phyloP scores from a whole-genome alignment of 2,113 vertebrate genomes.

The Barnardius zonarius region DNA sequence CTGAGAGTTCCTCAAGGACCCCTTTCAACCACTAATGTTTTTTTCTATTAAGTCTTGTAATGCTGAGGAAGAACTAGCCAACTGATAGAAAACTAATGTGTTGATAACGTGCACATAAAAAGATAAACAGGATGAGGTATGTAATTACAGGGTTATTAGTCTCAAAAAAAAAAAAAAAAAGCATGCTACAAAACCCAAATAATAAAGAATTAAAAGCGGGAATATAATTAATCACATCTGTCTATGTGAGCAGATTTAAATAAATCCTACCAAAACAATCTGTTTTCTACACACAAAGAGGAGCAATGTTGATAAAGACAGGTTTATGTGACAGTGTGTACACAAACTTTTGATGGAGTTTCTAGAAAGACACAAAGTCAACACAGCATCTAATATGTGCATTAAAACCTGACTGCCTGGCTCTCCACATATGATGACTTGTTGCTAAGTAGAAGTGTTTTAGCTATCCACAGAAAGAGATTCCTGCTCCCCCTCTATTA shows the following conservation, averaged over 20 bases:
- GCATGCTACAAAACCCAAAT: background rate
- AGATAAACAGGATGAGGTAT: constrained; percentile 12
- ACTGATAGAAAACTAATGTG: background rate
- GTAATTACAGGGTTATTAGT: background rate
- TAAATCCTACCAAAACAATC: background rate
- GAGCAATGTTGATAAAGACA: background rate
- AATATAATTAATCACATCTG: background rate
- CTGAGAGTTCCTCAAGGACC: background rate
- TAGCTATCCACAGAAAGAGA: background rate
- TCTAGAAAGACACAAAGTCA: background rate
- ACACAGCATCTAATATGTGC: background rate
- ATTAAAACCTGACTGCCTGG: background rate
- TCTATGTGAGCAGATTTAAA: background rate
- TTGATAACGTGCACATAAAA: background rate
- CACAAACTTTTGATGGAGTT: background rate
- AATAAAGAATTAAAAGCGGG: background rate
- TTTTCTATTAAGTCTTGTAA: background rate
- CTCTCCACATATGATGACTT: background rate
- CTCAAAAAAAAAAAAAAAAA: background rate
- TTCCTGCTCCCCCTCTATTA: background rate
- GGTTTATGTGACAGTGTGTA: background rate
- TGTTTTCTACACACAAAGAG: background rate
- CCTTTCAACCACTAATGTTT: background rate
- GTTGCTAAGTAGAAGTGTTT: background rate
- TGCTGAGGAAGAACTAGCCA: background rate